Evolutionary conservation across 2,888 invertebrate genomes (phyloP).

Genomic region (Scaptomyza tumidula): DNA sequence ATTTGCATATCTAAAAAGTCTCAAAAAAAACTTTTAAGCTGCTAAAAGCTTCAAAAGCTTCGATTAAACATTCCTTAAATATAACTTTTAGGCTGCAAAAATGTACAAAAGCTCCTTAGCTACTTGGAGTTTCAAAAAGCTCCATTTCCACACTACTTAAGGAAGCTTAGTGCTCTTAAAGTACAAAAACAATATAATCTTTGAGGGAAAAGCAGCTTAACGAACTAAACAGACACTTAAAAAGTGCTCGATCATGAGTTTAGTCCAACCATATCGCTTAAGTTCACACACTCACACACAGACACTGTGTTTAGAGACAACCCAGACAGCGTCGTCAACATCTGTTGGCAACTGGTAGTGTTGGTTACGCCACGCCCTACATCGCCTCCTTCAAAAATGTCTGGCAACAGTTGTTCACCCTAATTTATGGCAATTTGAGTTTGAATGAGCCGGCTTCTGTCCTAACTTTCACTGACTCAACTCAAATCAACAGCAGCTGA

Average conservation of each 20-base stretch:
- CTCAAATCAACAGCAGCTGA: slow-evolving; percentile 12
- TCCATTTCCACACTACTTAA: neutral
- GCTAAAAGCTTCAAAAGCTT: neutral
- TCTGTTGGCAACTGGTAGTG: slow-evolving; percentile 36
- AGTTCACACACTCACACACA: slow-evolving; percentile 14
- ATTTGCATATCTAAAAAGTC: neutral
- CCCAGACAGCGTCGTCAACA: slow-evolving; percentile 9
- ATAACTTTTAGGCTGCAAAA: neutral
- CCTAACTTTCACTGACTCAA: slow-evolving; percentile 23
- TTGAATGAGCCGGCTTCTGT: slow-evolving; percentile 59
- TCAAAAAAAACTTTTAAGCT: neutral
- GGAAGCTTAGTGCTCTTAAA: neutral
- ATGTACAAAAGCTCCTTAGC: neutral
- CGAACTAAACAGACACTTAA: slow-evolving; percentile 8
- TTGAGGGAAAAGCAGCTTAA: neutral
- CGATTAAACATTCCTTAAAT: too few relatives aligned
- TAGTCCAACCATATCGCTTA: neutral
- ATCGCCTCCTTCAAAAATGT: slow-evolving; percentile 7
- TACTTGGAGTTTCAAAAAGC: neutral
- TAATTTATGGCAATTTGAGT: slow-evolving; percentile 77
- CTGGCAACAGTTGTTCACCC: slow-evolving; percentile 70
- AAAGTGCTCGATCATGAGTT: slow-evolving; percentile 19
- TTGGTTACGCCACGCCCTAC: slow-evolving; percentile 1
- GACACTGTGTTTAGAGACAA: neutral
- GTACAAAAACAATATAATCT: neutral